Conservation (phyloP, 23 tunicate genomes). For the Halocynthia aurantium region DNA sequence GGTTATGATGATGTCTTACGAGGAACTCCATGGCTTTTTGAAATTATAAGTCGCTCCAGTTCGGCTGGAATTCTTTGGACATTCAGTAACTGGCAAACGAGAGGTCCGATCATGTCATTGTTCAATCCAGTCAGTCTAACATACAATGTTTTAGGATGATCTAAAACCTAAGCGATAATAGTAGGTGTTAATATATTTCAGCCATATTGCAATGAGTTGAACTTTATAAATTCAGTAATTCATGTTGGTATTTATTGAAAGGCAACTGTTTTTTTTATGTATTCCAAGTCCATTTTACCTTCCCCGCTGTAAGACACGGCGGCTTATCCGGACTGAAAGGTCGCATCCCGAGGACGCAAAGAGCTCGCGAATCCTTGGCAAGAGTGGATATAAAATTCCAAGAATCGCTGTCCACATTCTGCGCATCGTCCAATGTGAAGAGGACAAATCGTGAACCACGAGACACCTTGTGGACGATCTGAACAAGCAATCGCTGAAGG, state of each 20-base stretch:
- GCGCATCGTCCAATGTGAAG: conserved; percentile 82
- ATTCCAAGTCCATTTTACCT: conserved; percentile 14
- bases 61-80: conserved; percentile 62
- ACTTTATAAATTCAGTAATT: too few relatives aligned
- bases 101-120: conserved; percentile 63
- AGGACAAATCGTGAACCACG: conserved; percentile 10
- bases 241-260: too few relatives aligned
- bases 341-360: conserved; percentile 55
- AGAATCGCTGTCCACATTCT: conserved; percentile 66
- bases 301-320: conserved; percentile 52
- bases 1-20: conserved; percentile 29
- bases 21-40: conserved; percentile 72
- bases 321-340: conserved; percentile 72
- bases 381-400: conserved; percentile 68
- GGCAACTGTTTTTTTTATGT: too few relatives aligned
- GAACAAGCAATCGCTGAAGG: conserved; percentile 32
- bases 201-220: neutral
- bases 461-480: conserved; percentile 42
- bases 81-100: conserved; percentile 75
- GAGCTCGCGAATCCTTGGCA: conserved; percentile 38
- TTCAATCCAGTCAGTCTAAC: conserved; percentile 37
- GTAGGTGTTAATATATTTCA: neutral
- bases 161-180: conserved; percentile 29
- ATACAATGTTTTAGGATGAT: conserved; percentile 50
- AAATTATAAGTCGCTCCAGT: conserved; percentile 35